phyloP scores from a whole-genome alignment of 2,113 vertebrate species.

The Zosterops borbonicus region DNA sequence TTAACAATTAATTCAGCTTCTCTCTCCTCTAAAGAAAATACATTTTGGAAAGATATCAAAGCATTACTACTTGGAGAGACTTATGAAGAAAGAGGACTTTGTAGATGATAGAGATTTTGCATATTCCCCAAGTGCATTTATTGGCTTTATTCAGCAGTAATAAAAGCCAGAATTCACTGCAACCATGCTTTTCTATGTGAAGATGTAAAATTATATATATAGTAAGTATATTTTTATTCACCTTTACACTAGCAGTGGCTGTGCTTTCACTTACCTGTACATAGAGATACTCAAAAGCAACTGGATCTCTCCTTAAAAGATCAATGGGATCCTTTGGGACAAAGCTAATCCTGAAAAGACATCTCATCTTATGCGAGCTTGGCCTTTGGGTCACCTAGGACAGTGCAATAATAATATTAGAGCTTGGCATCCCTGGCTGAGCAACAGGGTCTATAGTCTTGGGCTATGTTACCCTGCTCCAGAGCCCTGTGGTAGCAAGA shows the following conservation, averaged over 20 bases:
- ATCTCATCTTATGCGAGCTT: conserved; percentile 96
- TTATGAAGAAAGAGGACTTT: neutral
- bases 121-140: neutral
- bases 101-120: neutral
- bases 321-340: conserved; percentile 98
- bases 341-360: conserved; percentile 96
- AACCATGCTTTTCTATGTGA: neutral
- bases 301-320: conserved; percentile 91
- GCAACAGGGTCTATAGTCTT: neutral
- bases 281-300: conserved; percentile 97
- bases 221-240: neutral
- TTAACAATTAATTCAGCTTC: conserved; percentile 17
- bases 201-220: neutral
- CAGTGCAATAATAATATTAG: neutral
- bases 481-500: neutral
- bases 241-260: neutral
- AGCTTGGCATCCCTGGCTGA: neutral
- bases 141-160: neutral
- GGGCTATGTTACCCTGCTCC: neutral
- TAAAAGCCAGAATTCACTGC: neutral
- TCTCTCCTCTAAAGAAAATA: conserved; percentile 5
- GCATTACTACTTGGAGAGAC: neutral
- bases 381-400: conserved; percentile 96
- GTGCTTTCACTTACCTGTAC: conserved; percentile 86
- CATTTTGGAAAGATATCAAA: conserved; percentile 46